Conservation (phyloP, 2,888 invertebrate species). For the Tinea trinotella region DNA sequence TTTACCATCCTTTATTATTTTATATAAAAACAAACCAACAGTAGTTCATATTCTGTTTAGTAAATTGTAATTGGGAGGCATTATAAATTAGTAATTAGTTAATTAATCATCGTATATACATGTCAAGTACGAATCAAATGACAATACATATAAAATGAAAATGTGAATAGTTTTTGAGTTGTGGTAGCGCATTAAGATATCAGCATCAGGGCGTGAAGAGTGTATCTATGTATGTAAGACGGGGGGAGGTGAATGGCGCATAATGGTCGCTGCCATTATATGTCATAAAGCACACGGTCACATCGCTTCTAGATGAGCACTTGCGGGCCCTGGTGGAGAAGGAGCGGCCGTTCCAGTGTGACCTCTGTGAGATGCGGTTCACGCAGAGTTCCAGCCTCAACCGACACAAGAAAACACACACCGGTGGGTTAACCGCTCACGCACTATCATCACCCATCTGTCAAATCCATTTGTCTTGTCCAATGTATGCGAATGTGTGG, state of each 20-base stretch:
- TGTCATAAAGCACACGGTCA: constrained; percentile 21
- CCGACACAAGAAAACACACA: constrained; percentile 80
- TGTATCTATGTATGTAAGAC: constrained; percentile 52
- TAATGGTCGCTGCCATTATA: constrained; percentile 30
- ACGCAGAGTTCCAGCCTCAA: constrained; percentile 81
- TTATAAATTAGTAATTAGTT: background rate
- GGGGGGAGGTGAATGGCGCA: constrained; percentile 63
- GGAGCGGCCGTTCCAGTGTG: constrained; percentile 77
- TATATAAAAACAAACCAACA: too few relatives aligned
- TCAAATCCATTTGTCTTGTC: constrained; percentile 13
- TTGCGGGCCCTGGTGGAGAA: constrained; percentile 69
- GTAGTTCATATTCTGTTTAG: background rate
- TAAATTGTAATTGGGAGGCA: constrained; percentile 2
- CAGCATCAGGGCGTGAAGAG: constrained; percentile 64
- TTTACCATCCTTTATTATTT: background rate
- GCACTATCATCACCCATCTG: constrained; percentile 27
- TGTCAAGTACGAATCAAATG: constrained; percentile 23
- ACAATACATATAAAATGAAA: constrained; percentile 48
- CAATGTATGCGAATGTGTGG: constrained; percentile 28
- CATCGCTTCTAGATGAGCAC: constrained; percentile 70
- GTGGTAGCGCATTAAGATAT: constrained; percentile 37
- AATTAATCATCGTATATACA: background rate
- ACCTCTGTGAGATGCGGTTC: constrained; percentile 78
- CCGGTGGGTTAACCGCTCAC: constrained; percentile 64
- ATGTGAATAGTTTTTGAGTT: constrained; percentile 73